Base-by-base conservation (phyloP, 2,888 invertebrate genomes). In the Lampropteryx suffumata region DNA sequence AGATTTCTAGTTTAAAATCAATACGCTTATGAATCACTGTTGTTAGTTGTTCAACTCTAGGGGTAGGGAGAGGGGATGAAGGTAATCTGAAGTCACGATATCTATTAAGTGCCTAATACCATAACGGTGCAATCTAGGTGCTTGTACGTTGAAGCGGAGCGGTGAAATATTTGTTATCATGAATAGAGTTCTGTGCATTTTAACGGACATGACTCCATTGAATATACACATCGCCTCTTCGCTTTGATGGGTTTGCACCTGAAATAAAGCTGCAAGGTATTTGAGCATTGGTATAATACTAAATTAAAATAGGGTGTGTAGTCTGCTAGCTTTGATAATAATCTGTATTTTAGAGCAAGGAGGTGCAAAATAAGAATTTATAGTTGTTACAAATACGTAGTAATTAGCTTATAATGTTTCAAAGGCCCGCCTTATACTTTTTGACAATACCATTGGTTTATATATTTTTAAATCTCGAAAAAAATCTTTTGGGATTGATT, bases 31-130 rank as follows among this genome's bases (percentile, higher is more conserved):
- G 10, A 61, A 56, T 49, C 58, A 59, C 50, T 55, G 48, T 74
- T 73, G 74, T 71, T 74, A 17, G 63, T 59, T 63, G 51, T 69
- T 68, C 61, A 55, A 63, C 55, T 59, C 58, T 40, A 35, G 26
- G 10, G 26, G 24, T 40, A 35, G 26, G 10, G 26, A 21, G 4
- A 17, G 3, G 17, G 17, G 17, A 2, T 17, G 17, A 59, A 49
- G 55, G 34, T 34, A 10, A 49, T 32, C 41, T 49, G 5, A 12
- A n/a, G 53, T 53, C 24, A 24, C 24, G 24, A 57, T 52, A 52
- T 39, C 55, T 10, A 36, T 47, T 17, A 17, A 17, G 56, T 56
- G 56, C 52, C 56, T 56, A 49, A 43, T 52, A 52, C 44, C 50
- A 28, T 33, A 36, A 24, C 27, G 29, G 37, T 46, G 13, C 28